A percentile compares a stretch with the other conserved stretches of the same genome.
phyloP scores from a whole-genome alignment of 37 sponge, comb jelly and placozoan genomes.

The Geodia barretti region DNA sequence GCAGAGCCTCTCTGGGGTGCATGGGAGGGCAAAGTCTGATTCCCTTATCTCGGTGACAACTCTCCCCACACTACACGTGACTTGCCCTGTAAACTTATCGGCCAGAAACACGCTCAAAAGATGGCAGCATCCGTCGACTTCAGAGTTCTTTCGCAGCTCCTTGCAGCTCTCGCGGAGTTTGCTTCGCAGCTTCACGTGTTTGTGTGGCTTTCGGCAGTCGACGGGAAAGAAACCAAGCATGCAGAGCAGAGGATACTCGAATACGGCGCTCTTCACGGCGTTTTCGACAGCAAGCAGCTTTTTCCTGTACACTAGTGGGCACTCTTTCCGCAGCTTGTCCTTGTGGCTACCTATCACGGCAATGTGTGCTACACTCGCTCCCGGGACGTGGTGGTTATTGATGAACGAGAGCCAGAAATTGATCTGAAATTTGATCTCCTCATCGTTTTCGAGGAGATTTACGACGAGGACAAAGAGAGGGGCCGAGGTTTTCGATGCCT shows the following conservation, averaged over 20 bases:
- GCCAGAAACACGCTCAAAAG: conserved; percentile 30
- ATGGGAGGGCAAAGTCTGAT: conserved; percentile 36
- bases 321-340: conserved; percentile 21
- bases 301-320: neutral
- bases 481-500: conserved; percentile 25
- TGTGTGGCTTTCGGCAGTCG: conserved; percentile 28
- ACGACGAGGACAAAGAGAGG: conserved; percentile 56
- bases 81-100: conserved; percentile 3
- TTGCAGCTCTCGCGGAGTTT: conserved; percentile 18
- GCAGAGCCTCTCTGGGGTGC: conserved; percentile 13
- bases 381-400: conserved; percentile 18
- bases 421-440: conserved; percentile 10
- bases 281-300: conserved; percentile 6
- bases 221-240: conserved; percentile 41
- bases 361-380: conserved; percentile 24
- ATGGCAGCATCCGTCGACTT: conserved; percentile 39
- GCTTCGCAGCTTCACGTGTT: conserved; percentile 17
- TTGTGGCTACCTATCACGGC: conserved; percentile 41
- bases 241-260: neutral
- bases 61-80: conserved; percentile 26
- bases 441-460: conserved; percentile 18
- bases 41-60: neutral
- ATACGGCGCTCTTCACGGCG: neutral
- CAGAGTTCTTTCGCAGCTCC: neutral
- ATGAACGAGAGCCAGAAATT: conserved; percentile 50